These are phyloP conservation scores for Cylindroiulus punctatus DNA, from an alignment of 2,888 invertebrate species.

Conservation along the genomic window DNA sequence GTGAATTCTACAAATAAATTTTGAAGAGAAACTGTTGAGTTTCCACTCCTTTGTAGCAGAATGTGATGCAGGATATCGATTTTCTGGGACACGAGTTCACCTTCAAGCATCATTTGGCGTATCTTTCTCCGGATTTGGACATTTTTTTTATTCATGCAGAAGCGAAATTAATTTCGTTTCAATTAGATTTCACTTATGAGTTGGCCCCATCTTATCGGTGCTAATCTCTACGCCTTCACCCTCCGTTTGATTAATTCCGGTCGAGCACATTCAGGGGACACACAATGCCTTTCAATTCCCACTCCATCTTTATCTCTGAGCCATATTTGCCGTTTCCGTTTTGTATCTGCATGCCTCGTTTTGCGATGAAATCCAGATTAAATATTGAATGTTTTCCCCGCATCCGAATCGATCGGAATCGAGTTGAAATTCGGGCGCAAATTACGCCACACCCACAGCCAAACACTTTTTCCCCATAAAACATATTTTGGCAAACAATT, in stretches of 20 bases:
- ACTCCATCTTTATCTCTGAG: background rate
- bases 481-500: background rate
- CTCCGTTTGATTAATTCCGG: background rate
- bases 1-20: no score
- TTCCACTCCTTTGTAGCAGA: no score
- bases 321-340: background rate
- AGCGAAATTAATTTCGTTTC: slow-evolving; percentile 21
- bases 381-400: background rate
- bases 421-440: background rate
- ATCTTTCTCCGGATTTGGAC: background rate
- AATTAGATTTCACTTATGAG: slow-evolving; percentile 27
- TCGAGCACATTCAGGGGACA: background rate
- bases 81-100: background rate
- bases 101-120: background rate
- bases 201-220: background rate
- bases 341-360: background rate
- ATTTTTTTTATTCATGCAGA: background rate
- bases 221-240: background rate
- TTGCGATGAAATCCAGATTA: background rate
- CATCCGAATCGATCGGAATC: background rate
- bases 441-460: background rate
- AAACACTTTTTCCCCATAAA: background rate
- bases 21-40: no score
- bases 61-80: no score
- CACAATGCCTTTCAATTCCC: background rate